Evolutionary conservation across 2,113 vertebrate species (phyloP).

Genomic region (Garra rufa): DNA sequence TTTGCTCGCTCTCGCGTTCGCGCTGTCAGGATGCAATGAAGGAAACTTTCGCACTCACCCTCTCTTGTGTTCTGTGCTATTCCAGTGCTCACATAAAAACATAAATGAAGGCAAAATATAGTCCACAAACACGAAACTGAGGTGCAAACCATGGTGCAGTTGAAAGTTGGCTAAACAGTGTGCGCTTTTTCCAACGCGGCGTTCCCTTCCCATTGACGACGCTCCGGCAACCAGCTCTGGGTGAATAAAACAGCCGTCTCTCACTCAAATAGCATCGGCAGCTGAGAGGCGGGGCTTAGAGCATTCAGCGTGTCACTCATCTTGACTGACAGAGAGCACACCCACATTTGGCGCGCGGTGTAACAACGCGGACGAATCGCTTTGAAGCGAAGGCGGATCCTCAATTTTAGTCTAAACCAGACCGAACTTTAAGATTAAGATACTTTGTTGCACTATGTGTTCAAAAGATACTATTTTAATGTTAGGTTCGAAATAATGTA

Average conservation of each 20-base stretch:
- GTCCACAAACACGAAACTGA: conserved; percentile 86
- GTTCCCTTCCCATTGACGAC: conserved; percentile 76
- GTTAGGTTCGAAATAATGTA: not conserved
- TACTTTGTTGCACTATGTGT: not conserved
- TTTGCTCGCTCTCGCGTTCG: conserved; percentile 42
- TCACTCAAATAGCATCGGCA: conserved; percentile 88
- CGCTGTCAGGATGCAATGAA: conserved; percentile 47
- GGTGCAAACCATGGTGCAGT: conserved; percentile 87
- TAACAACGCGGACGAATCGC: conserved; percentile 52
- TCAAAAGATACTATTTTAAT: not conserved
- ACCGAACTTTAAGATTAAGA: conserved; percentile 1
- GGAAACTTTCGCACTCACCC: conserved; percentile 87
- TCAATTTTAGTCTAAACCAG: not conserved
- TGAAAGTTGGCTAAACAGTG: conserved; percentile 65
- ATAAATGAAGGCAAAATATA: conserved; percentile 86
- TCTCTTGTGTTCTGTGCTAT: conserved; percentile 93
- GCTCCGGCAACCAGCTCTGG: conserved; percentile 76
- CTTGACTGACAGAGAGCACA: conserved; percentile 57
- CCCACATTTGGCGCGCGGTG: conserved; percentile 65
- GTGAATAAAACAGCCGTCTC: conserved; percentile 79
- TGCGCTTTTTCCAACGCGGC: conserved; percentile 69
- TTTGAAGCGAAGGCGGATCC: conserved; percentile 30
- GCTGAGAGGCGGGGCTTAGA: conserved; percentile 59
- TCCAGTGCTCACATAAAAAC: conserved; percentile 81
- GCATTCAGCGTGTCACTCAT: conserved; percentile 69